Evolutionary conservation across 2,797 vertebrate species (phyloP).

Genomic region (Ctenosaura bakeri): DNA sequence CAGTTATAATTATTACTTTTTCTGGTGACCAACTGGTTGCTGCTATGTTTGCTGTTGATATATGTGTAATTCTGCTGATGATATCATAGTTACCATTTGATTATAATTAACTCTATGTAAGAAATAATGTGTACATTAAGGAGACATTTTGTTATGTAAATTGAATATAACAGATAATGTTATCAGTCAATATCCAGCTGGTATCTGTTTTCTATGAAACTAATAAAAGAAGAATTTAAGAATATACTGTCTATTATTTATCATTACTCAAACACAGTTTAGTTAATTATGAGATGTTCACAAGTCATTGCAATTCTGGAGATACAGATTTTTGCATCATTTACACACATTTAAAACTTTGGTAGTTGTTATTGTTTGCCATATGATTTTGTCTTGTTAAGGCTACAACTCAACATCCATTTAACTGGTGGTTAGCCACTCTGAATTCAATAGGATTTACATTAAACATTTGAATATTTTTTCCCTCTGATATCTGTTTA

Average conservation of each 20-base stretch:
- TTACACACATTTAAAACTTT: background rate
- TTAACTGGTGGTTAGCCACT: background rate
- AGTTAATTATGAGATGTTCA: too few species aligned
- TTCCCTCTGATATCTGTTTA: background rate
- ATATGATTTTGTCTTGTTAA: background rate
- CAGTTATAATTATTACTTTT: too few species aligned
- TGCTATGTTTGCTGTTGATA: background rate
- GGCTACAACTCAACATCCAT: background rate
- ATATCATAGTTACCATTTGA: background rate
- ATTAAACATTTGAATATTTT: background rate
- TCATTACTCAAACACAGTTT: too few species aligned
- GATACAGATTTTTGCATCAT: background rate
- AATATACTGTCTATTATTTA: too few species aligned
- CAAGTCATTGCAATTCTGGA: background rate
- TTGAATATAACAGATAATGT: too few species aligned
- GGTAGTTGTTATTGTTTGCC: background rate
- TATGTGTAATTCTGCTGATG: background rate
- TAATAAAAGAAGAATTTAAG: background rate
- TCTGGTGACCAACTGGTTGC: background rate
- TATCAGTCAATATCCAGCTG: background rate
- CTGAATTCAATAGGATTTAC: background rate
- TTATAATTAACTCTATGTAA: background rate
- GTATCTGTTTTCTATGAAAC: background rate
- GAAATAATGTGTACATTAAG: background rate
- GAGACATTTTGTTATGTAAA: too few species aligned